These are phyloP conservation scores for Agriopis aurantiaria DNA, from an alignment of 2,888 invertebrate species.

Conservation along the genomic window DNA sequence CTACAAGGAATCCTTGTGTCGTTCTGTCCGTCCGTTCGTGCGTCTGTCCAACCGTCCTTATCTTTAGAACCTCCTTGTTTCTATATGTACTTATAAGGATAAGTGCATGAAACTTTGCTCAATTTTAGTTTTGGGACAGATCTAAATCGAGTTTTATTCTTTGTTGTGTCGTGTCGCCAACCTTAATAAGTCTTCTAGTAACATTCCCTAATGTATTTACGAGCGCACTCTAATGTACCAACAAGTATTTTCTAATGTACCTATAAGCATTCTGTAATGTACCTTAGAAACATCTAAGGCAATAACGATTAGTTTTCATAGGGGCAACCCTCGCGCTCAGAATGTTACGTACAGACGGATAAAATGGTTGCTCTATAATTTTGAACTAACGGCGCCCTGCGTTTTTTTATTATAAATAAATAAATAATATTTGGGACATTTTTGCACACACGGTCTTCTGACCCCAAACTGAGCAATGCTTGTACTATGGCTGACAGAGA, in stretches of 20 bases:
- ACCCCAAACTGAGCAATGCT: too few relatives aligned
- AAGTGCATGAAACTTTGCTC: too few relatives aligned
- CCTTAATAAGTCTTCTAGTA: not conserved
- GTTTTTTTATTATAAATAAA: not conserved
- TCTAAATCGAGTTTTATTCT: too few relatives aligned
- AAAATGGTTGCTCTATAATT: slow-evolving; percentile 12
- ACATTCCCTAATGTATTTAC: slow-evolving; percentile 11
- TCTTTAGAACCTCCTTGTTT: too few relatives aligned
- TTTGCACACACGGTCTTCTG: too few relatives aligned
- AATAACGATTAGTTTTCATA: slow-evolving; percentile 48
- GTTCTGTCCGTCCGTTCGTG: too few relatives aligned
- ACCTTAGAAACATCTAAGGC: slow-evolving; percentile 33
- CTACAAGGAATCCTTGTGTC: too few relatives aligned
- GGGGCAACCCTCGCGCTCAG: slow-evolving; percentile 35
- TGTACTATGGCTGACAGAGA: too few relatives aligned
- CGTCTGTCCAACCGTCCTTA: too few relatives aligned
- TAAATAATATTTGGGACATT: too few relatives aligned
- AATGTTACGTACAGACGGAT: slow-evolving; percentile 22
- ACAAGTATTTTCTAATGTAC: slow-evolving; percentile 21
- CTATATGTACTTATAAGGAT: too few relatives aligned
- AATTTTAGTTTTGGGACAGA: too few relatives aligned
- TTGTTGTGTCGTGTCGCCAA: not conserved
- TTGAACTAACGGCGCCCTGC: not conserved
- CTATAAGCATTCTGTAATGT: slow-evolving; percentile 21
- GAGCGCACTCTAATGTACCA: slow-evolving; percentile 13